Percentiles rank a stretch among this genome's conserved stretches.
These are phyloP conservation scores for Novumbra hubbsi DNA, from an alignment of 2,797 vertebrate genomes.

Conservation along the genomic window DNA sequence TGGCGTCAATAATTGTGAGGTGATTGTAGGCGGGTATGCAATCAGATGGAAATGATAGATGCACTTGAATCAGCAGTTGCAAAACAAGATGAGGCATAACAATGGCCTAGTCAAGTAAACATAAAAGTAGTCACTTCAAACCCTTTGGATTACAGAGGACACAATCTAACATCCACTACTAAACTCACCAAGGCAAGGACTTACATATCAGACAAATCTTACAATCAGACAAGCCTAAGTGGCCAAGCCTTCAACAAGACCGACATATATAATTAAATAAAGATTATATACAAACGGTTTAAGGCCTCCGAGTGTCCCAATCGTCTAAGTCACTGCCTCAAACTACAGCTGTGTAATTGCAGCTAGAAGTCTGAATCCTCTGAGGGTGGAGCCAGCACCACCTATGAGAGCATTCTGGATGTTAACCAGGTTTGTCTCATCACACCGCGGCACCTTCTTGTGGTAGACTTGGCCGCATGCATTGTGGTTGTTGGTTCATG, in stretches of 20 bases:
- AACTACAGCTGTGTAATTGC: no score
- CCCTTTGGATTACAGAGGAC: neutral
- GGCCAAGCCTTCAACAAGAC: neutral
- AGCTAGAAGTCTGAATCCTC: no score
- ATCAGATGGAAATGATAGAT: neutral
- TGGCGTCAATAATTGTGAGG: neutral
- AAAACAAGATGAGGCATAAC: neutral
- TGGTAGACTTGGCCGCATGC: no score
- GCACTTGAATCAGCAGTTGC: neutral
- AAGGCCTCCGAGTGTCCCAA: no score
- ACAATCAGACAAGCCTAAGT: constrained; percentile 9
- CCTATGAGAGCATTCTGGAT: no score
- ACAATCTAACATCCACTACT: neutral
- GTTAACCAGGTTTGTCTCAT: no score
- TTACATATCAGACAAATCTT: neutral
- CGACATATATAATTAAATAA: neutral
- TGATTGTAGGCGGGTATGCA: neutral
- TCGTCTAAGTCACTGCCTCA: no score
- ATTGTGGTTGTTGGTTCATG: no score
- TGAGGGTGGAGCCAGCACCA: no score
- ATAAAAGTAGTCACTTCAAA: neutral
- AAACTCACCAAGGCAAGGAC: neutral
- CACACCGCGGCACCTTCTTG: no score
- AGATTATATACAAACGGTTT: neutral
- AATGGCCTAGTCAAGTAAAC: neutral